Percentiles rank a stretch among this genome's conserved stretches.
These are phyloP conservation scores for Propithecus perrieri DNA, from an alignment of 2,797 vertebrate species.

Conservation along the genomic window DNA sequence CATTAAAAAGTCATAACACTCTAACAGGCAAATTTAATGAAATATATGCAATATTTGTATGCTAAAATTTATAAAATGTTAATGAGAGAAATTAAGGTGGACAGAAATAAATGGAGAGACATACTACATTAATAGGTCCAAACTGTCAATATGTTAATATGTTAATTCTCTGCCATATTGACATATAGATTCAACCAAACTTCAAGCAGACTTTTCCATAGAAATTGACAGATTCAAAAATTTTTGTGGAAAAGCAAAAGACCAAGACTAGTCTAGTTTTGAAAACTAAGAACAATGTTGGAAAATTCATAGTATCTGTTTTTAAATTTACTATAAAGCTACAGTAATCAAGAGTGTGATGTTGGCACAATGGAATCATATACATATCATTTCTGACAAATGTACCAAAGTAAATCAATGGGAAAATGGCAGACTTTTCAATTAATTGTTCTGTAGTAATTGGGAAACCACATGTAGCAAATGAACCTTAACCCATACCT, in stretches of 20 bases:
- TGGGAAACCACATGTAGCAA: not conserved
- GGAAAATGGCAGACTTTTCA: not conserved
- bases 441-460: not conserved
- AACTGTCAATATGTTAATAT: not conserved
- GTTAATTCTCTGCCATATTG: not conserved
- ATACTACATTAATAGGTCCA: not conserved
- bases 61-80: not conserved
- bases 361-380: not conserved
- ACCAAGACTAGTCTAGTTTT: not conserved
- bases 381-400: not conserved
- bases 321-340: not conserved
- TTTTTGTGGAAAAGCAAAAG: not conserved
- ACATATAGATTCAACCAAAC: not conserved
- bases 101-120: not conserved
- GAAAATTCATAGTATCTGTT: not conserved
- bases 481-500: not conserved
- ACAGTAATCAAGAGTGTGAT: not conserved
- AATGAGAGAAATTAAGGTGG: not conserved
- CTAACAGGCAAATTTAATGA: not conserved
- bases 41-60: not conserved
- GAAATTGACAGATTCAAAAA: not conserved
- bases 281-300: not conserved
- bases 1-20: not conserved
- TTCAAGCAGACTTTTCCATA: not conserved
- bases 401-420: not conserved